A percentile compares a stretch with the other conserved stretches of the same genome.
These are phyloP conservation scores for Pangasianodon hypophthalmus DNA, from an alignment of 2,113 vertebrate species.

Conservation along the genomic window DNA sequence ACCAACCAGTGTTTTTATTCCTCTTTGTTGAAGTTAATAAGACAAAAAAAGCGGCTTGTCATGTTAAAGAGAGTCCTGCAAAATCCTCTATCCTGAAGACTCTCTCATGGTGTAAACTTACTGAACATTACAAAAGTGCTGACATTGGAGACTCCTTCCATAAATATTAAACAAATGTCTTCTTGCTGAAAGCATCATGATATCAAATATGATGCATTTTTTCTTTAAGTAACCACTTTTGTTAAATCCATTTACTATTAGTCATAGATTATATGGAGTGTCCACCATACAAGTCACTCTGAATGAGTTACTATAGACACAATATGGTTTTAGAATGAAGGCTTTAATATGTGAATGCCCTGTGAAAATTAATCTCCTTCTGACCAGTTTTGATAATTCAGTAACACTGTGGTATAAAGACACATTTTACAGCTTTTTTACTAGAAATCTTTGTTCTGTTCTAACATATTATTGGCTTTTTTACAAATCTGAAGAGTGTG, in stretches of 20 bases:
- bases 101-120: background rate
- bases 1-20: background rate
- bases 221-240: background rate
- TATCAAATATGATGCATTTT: background rate
- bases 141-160: background rate
- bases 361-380: background rate
- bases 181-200: background rate
- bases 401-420: background rate
- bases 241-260: background rate
- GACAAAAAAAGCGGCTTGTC: background rate
- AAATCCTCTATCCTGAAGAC: background rate
- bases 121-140: background rate
- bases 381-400: background rate
- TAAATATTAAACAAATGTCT: background rate
- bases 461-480: background rate
- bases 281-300: background rate
- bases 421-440: background rate
- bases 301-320: background rate
- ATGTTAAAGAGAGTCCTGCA: background rate
- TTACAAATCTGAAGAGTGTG: background rate
- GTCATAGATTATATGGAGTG: background rate
- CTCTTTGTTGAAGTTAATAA: background rate
- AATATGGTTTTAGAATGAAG: background rate
- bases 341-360: background rate
- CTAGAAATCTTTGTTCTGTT: background rate